Conservation (phyloP, 2,888 invertebrate genomes). For the Oxytorus armatus region DNA sequence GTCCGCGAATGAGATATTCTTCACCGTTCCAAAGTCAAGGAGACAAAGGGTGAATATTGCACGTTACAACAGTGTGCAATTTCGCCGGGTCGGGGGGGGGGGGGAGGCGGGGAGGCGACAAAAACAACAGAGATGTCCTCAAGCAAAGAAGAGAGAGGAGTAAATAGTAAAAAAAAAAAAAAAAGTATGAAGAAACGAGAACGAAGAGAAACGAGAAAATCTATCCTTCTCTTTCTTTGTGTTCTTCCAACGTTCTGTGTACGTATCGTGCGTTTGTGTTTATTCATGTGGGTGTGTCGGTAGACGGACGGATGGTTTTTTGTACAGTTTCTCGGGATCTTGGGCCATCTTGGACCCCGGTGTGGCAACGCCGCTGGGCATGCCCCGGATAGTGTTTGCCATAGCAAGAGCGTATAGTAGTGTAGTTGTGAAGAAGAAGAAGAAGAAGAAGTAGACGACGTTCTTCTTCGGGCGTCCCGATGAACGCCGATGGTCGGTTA, state of each 20-base stretch:
- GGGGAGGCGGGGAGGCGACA: neutral
- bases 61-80: slow-evolving; percentile 47
- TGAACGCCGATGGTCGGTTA: slow-evolving; percentile 60
- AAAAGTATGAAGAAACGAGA: slow-evolving; percentile 54
- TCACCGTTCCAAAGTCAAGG: slow-evolving; percentile 50
- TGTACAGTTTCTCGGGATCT: slow-evolving; percentile 78
- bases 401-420: slow-evolving; percentile 39
- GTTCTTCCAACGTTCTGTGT: slow-evolving; percentile 40
- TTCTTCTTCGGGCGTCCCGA: slow-evolving; percentile 40
- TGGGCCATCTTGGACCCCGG: slow-evolving; percentile 72
- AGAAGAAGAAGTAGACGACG: slow-evolving; percentile 70
- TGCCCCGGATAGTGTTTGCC: slow-evolving; percentile 70
- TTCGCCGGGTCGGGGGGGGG: slow-evolving; percentile 28
- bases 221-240: slow-evolving; percentile 45
- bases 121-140: slow-evolving; percentile 10
- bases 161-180: slow-evolving; percentile 50
- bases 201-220: slow-evolving; percentile 55
- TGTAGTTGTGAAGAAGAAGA: slow-evolving; percentile 68
- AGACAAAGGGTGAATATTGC: slow-evolving; percentile 36
- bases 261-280: slow-evolving; percentile 6
- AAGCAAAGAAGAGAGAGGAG: slow-evolving; percentile 40
- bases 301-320: slow-evolving; percentile 77
- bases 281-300: slow-evolving; percentile 60
- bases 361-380: slow-evolving; percentile 80
- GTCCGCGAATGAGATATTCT: slow-evolving; percentile 18